A percentile compares a stretch with the other conserved stretches of the same genome.
Conservation (phyloP, 2,888 invertebrate species). For the Andrena bicolor region DNA sequence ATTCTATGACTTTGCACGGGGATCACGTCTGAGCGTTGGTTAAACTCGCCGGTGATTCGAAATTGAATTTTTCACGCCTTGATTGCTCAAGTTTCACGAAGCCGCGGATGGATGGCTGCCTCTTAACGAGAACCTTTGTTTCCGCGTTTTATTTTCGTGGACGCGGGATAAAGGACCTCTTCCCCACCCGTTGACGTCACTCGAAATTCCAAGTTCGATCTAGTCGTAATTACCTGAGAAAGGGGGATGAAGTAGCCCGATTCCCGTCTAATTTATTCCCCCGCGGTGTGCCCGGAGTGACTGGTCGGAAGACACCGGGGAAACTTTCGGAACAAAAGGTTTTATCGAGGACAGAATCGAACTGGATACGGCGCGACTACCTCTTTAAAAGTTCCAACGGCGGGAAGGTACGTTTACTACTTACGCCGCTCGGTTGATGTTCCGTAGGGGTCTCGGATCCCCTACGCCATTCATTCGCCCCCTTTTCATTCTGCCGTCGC, state of each 20-base stretch:
- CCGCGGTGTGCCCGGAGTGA: background rate
- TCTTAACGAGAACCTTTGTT: conserved; percentile 49
- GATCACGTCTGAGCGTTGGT: background rate
- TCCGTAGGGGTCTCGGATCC: conserved; percentile 37
- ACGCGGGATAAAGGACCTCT: background rate
- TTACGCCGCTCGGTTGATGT: conserved; percentile 20
- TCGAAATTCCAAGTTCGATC: conserved; percentile 11
- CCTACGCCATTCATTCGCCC: conserved; percentile 46
- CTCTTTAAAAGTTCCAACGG: conserved; percentile 21
- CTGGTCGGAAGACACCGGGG: background rate
- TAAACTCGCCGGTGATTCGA: background rate
- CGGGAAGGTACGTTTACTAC: conserved; percentile 18
- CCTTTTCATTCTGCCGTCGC: conserved; percentile 30
- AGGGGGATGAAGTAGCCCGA: background rate
- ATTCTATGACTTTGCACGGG: background rate
- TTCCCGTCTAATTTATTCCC: background rate
- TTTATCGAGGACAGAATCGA: background rate
- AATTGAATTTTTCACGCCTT: conserved; percentile 18
- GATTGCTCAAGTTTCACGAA: conserved; percentile 23
- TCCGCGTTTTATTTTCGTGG: conserved; percentile 13
- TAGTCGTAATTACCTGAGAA: background rate
- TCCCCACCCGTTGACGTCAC: background rate
- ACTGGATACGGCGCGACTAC: conserved; percentile 4
- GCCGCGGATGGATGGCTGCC: background rate
- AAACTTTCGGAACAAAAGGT: background rate